phyloP scores from a whole-genome alignment of 2,888 invertebrate genomes.

The Venustoraphidia nigricollis region DNA sequence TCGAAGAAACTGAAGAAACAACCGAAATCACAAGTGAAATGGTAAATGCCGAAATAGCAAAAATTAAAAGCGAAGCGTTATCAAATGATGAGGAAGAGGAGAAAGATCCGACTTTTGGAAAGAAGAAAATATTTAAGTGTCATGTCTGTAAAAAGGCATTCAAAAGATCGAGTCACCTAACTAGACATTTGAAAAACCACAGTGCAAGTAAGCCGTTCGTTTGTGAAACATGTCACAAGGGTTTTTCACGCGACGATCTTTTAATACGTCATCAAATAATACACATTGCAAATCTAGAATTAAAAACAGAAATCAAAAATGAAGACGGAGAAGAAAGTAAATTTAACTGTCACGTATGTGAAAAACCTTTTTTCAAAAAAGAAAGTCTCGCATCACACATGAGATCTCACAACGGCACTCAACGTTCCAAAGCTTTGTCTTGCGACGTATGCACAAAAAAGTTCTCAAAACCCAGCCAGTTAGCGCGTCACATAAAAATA shows the following conservation, averaged over 20 bases:
- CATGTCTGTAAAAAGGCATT: slow-evolving; percentile 24
- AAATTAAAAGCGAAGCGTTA: slow-evolving; percentile 4
- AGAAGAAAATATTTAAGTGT: slow-evolving; percentile 17
- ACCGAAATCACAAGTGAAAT: slow-evolving; percentile 4
- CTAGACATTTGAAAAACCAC: slow-evolving; percentile 27
- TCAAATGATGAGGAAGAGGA: background rate
- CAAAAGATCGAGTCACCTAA: slow-evolving; percentile 20
- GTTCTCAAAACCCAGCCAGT: slow-evolving; percentile 26
- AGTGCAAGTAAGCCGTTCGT: slow-evolving; percentile 16
- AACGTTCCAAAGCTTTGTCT: slow-evolving; percentile 16
- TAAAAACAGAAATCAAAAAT: slow-evolving; percentile 10
- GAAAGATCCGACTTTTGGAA: background rate
- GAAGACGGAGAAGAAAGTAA: slow-evolving; percentile 11
- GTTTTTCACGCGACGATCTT: slow-evolving; percentile 21
- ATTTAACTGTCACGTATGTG: slow-evolving; percentile 34
- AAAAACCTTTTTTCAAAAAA: slow-evolving; percentile 33
- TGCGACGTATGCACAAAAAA: slow-evolving; percentile 34
- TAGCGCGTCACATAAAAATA: slow-evolving; percentile 34
- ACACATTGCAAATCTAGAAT: slow-evolving; percentile 15
- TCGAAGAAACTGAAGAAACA: slow-evolving; percentile 1
- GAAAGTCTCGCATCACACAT: slow-evolving; percentile 33
- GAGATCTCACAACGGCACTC: slow-evolving; percentile 18
- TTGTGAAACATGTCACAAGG: slow-evolving; percentile 22
- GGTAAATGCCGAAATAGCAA: slow-evolving; percentile 7
- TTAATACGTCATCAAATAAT: slow-evolving; percentile 22